Base-by-base conservation (phyloP, 2,797 vertebrate species). In the Tauraco hartlaubi region DNA sequence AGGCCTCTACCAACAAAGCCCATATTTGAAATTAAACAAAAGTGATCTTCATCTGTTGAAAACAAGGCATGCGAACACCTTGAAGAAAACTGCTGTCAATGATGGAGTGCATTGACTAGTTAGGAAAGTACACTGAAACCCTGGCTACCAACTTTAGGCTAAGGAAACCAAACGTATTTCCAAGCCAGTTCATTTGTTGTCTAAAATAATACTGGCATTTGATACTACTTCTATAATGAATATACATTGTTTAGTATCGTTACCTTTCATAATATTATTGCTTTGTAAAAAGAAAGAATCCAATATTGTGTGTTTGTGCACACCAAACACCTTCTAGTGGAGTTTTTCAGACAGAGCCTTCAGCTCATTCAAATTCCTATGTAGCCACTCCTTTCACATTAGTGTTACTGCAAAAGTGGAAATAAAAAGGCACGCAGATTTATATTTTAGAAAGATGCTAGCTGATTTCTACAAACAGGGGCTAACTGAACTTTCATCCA, bases 121-220 rank as follows among this genome's bases (percentile, higher is more conserved):
- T 0, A 39, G 21, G 7, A 9, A 69, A 87, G 37, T n/a, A 69
- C 17, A 3, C 20, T 49, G 16, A 52, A 92, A 59, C 37, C 74
- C 12, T 13, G 33, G 35, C 52, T 72, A 46, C 35, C 46, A 72
- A 43, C 26, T 39, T 61, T 2, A 64, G 28, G 33, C 63, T 83
- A 63, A 29, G 9, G 29, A 92, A 87, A 75, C 4, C 2, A 1
- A 83, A 46, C 0, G 0, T 25, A 35, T 20, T 49, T 39, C n/a
- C 17, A 37, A 58, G 25, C 31, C 44, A 43, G 39, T 35, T 67
- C 9, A 49, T 23, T 41, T 58, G 58, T n/a, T n/a, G 26, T 48
- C 61, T 28, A 66, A 71, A 85, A 74, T n/a, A 69, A 26, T 41
- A 54, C n/a, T 33, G 37, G 12, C 13, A 77, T 51, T 85, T 66